Evolutionary conservation across 1,140 invertebrate genomes (phyloP).

Genomic region (Homarus americanus): DNA sequence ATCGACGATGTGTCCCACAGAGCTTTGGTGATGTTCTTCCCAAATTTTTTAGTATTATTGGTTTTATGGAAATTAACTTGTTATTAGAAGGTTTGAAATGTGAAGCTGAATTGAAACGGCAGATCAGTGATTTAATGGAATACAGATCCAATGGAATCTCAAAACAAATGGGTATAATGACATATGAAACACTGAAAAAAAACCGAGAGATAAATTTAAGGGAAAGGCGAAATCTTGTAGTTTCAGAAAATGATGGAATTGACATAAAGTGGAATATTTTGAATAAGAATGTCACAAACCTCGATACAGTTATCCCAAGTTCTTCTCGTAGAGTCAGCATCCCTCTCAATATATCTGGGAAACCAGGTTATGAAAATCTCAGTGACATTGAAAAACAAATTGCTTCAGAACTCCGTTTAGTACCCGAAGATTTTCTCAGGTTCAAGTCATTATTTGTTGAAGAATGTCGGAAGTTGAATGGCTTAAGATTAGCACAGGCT

Average conservation of each 20-base stretch:
- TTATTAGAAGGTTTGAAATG: constrained; percentile 87
- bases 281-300: constrained; percentile 11
- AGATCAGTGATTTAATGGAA: constrained; percentile 77
- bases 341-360: constrained; percentile 86
- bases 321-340: constrained; percentile 79
- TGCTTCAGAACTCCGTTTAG: constrained; percentile 86
- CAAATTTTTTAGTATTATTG: constrained; percentile 86
- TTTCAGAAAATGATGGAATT: not conserved
- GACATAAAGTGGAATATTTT: constrained; percentile 45
- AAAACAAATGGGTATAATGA: constrained; percentile 10
- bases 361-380: constrained; percentile 90
- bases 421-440: constrained; percentile 88
- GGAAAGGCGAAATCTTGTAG: constrained; percentile 78
- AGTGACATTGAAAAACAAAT: constrained; percentile 85
- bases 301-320: constrained; percentile 27
- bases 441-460: constrained; percentile 86
- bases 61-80: constrained; percentile 86
- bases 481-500: constrained; percentile 88
- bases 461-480: constrained; percentile 86
- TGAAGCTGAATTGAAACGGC: constrained; percentile 83
- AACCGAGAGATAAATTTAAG: constrained; percentile 81
- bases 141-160: constrained; percentile 26
- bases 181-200: constrained; percentile 82
- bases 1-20: constrained; percentile 84
- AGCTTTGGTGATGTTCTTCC: constrained; percentile 82